phyloP scores from a whole-genome alignment of 2,888 invertebrate species.

The Acanthoscelides obtectus region DNA sequence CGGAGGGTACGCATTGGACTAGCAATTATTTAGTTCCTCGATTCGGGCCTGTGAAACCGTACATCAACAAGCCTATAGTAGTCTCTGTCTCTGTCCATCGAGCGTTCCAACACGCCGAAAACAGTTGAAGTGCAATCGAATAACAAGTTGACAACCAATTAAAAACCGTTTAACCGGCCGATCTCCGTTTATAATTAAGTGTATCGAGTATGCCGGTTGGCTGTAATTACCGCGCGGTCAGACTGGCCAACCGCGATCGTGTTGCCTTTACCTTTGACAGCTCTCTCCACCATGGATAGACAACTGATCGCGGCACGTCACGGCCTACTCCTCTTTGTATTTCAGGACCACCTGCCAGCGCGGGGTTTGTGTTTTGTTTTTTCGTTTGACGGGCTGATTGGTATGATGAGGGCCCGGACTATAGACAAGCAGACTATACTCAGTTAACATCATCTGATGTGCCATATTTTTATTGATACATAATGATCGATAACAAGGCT shows the following conservation, averaged over 20 bases:
- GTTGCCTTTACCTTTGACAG: background rate
- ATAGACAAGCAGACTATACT: no score
- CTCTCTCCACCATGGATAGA: background rate
- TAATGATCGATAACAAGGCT: no score
- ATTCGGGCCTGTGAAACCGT: no score
- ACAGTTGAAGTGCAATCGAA: conserved; percentile 27
- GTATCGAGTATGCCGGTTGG: conserved; percentile 43
- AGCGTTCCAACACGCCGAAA: background rate
- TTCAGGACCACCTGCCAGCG: background rate
- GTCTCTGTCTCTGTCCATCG: background rate
- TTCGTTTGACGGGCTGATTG: background rate
- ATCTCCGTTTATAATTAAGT: conserved; percentile 45
- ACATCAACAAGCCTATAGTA: background rate
- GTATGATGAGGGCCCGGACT: no score
- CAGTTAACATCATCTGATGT: no score
- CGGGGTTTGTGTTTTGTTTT: background rate
- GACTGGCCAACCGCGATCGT: conserved; percentile 35
- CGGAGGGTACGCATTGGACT: no score
- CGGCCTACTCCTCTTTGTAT: background rate
- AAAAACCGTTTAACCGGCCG: conserved; percentile 43
- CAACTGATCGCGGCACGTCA: background rate
- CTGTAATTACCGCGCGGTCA: conserved; percentile 28
- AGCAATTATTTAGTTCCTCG: no score
- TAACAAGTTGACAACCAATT: conserved; percentile 45
- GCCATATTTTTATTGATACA: no score